Conservation (phyloP, 2,888 invertebrate genomes). For the Alentia gelatinosa region DNA sequence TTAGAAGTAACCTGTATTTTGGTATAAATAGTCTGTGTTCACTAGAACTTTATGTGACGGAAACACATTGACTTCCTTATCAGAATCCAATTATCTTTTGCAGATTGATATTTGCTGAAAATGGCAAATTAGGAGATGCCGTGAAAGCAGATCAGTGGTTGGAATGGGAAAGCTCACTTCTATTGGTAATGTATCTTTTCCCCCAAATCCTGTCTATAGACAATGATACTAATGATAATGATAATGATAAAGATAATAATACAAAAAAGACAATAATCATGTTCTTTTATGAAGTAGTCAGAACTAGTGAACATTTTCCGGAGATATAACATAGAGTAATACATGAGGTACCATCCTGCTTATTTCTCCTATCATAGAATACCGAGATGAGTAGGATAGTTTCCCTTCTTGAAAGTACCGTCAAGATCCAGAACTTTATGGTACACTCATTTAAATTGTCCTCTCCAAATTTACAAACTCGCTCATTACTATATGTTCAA, state of each 20-base stretch:
- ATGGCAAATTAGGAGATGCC: not conserved
- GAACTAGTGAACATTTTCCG: not conserved
- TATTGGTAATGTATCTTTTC: slow-evolving; percentile 67
- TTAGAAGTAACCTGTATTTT: not conserved
- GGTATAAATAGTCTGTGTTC: not conserved
- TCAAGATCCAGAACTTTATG: no score
- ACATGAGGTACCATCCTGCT: not conserved
- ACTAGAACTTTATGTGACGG: not conserved
- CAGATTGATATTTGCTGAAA: slow-evolving; percentile 40
- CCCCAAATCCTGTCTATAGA: not conserved
- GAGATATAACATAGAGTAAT: not conserved
- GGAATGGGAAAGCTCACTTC: slow-evolving; percentile 75
- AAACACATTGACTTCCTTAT: not conserved
- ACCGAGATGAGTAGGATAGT: no score
- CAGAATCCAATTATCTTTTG: not conserved
- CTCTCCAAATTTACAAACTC: no score
- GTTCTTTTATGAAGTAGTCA: not conserved
- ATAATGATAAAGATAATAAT: not conserved
- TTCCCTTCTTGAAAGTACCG: no score
- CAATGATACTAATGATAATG: not conserved
- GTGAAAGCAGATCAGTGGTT: slow-evolving; percentile 71
- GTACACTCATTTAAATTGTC: no score
- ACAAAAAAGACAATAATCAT: not conserved
- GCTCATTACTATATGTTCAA: no score
- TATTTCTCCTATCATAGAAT: not conserved